Conservation (phyloP, 2,797 vertebrate species). For the Anguilla obscura region DNA sequence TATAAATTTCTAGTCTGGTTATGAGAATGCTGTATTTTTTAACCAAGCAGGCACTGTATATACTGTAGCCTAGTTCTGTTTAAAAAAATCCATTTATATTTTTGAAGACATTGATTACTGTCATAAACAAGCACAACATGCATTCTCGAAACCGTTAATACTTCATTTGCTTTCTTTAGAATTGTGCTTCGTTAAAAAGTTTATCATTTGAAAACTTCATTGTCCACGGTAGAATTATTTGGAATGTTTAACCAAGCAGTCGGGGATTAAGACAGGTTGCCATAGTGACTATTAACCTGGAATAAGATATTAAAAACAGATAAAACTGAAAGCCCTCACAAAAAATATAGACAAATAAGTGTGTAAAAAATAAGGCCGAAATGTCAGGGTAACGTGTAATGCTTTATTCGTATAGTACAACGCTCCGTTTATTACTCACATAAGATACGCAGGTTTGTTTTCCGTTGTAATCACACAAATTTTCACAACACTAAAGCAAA, state of each 20-base stretch:
- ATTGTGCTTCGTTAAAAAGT: background rate
- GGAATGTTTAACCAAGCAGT: too few species aligned
- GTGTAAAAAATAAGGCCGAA: conserved; percentile 8
- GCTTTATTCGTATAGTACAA: conserved; percentile 57
- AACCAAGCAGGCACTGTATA: too few species aligned
- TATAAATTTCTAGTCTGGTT: background rate
- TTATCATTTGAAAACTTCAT: background rate
- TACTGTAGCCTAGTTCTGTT: too few species aligned
- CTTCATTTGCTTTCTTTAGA: background rate
- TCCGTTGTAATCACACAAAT: conserved; percentile 62
- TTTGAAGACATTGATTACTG: too few species aligned
- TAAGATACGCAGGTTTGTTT: conserved; percentile 63
- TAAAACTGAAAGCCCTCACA: background rate
- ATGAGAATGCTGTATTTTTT: background rate
- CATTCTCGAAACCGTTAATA: background rate
- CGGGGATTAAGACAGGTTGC: too few species aligned
- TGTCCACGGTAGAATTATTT: too few species aligned
- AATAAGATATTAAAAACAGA: background rate
- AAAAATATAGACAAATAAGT: background rate
- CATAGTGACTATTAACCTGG: background rate
- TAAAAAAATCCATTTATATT: too few species aligned
- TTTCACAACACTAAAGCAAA: conserved; percentile 78
- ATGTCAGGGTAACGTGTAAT: conserved; percentile 37
- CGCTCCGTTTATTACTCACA: conserved; percentile 72
- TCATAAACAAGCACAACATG: background rate